Evolutionary conservation across 2,888 invertebrate species (phyloP), one percentile per base, ranked within the genome.

Genomic region (Heliconius ethilla): DNA sequence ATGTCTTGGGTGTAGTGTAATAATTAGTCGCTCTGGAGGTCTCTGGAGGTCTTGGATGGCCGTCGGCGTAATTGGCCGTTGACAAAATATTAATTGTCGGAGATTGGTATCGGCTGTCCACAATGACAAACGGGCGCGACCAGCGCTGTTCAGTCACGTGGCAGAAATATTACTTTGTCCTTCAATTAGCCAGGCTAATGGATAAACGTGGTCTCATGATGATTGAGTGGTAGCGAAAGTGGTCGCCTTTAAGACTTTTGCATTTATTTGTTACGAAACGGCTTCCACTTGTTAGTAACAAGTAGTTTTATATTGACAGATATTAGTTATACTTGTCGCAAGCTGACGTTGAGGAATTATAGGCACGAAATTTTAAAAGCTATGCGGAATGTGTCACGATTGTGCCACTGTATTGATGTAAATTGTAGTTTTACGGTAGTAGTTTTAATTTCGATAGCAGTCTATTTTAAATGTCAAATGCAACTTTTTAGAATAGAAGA

Each of bases 41-140:
- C 81, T 65, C 75, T 40, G 69, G 40, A 40, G 40, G 40, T 40
- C 40, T 40, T 40, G 40, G 76, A 70, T 72, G 79, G 75, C 83
- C 84, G 75, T 80, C 80, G 75, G 79, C 67, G 45, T 82, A 81
- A 82, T 81, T 79, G 82, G 76, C 74, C 80, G 83, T 83, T 82
- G 84, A 84, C 84, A 83, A 85, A 83, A 79, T 81, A 77, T 79
- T 83, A 80, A 83, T 83, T 82, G 82, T 77, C 62, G 70, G 75
- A 76, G 81, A 81, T 82, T 73, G 78, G 80, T 84, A 85, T 86
- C 84, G 78, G 80, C 76, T 76, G 82, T 80, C 78, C 81, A 83
- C 82, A 80, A 83, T 84, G 83, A 86, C 83, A 81, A 84, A 85
- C 81, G 80, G 67, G 75, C 77, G 45, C 73, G 67, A 70, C 75